Evolutionary conservation across 2,113 vertebrate genomes (phyloP), one percentile per base, ranked within the genome.

Genomic region (Podarcis raffonei): DNA sequence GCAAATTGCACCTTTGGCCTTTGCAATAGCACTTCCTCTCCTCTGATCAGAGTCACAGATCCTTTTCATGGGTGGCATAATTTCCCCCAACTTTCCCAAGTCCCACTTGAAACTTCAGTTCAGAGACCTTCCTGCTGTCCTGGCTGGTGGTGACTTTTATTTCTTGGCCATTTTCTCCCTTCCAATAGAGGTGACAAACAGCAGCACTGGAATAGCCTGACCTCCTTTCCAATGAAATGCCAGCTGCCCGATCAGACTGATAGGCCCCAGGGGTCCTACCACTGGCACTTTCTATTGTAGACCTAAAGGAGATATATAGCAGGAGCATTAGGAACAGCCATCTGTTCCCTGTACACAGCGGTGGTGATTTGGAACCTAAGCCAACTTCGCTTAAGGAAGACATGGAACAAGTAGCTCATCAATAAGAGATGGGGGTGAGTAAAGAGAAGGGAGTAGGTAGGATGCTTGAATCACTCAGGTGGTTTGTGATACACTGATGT

Each of bases 151-250:
- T 75, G 87, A 72, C 6, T 89, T 86, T 86, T 77, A 92, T 59
- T 0, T 86, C 89, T 81, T 87, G 59, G 71, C 74, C 35, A 5
- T 85, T 92, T 86, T 7, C 82, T 15, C 39, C 83, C 37, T 82
- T 83, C 89, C 91, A 88, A 9, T 89, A 84, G 62, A 39, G 84
- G 81, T 13, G 39, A 69, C 2, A 4, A 91, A 81, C 74, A 89
- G 88, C 89, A 87, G 88, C 20, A 48, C 65, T 92, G 80, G 86
- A 92, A 89, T 23, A 94, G 42, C 83, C 77, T 90, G 83, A 85
- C 20, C 59, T n/a, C 81, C 82, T 90, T 59, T 90, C 92, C 87
- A 89, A 85, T 80, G 89, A 86, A 86, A 86, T 89, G 90, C 79
- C 89, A 92, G 6, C 88, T 92, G 90, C 86, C 83, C 0, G 0